Conservation (phyloP, 2,888 invertebrate species). For the Metallyticus violacea region DNA sequence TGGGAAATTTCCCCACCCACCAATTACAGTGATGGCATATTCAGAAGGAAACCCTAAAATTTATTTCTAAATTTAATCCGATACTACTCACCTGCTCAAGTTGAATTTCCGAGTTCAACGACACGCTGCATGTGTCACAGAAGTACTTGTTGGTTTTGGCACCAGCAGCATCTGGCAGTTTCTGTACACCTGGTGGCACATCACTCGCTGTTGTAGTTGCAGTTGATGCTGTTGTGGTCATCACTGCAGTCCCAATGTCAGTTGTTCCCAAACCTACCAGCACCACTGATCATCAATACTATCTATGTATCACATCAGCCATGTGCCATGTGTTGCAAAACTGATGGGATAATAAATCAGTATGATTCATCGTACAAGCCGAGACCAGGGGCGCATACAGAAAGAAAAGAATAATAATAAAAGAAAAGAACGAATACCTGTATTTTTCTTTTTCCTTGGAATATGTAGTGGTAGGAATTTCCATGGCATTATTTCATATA, state of each 20-base stretch:
- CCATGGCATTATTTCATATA: not conserved
- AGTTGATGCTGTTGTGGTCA: not conserved
- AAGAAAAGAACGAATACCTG: not conserved
- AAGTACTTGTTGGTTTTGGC: slow-evolving; percentile 31
- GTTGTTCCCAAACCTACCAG: slow-evolving; percentile 22
- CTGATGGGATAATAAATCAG: slow-evolving; percentile 34
- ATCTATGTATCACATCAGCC: slow-evolving; percentile 49
- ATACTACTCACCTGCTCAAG: slow-evolving; percentile 43
- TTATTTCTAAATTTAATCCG: no score
- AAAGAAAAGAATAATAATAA: slow-evolving; percentile 2
- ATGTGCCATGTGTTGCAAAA: not conserved
- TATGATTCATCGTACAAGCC: slow-evolving; percentile 26
- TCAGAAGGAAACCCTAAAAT: no score
- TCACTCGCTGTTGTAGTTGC: slow-evolving; percentile 1
- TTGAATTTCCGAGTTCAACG: slow-evolving; percentile 51
- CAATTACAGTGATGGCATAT: no score
- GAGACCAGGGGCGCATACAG: slow-evolving; percentile 21
- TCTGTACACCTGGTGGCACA: slow-evolving; percentile 31
- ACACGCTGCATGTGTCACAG: slow-evolving; percentile 50
- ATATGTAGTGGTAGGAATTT: not conserved
- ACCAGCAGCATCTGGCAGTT: slow-evolving; percentile 26
- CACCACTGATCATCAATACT: slow-evolving; percentile 45
- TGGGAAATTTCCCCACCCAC: no score
- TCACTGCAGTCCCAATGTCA: not conserved
- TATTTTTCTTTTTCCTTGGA: not conserved